Evolutionary conservation across 2,888 invertebrate genomes (phyloP).

Genomic region (Ligdia adustata): DNA sequence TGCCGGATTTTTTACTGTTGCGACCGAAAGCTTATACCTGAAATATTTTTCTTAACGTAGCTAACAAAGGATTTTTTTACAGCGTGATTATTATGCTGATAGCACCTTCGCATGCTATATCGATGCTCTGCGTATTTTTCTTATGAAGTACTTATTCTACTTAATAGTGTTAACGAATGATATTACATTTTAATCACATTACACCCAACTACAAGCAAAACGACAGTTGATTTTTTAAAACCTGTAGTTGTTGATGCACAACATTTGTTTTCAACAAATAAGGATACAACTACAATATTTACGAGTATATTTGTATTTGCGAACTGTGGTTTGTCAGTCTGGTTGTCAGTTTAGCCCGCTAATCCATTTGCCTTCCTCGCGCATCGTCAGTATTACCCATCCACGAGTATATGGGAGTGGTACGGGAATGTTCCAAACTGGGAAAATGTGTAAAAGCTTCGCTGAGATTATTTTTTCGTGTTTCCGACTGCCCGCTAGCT

Average conservation of each 20-base stretch:
- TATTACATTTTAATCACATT: too few relatives aligned
- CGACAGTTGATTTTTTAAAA: too few relatives aligned
- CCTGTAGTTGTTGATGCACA: too few relatives aligned
- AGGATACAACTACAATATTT: constrained; percentile 25
- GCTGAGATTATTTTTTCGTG: constrained; percentile 42
- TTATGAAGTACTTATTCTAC: too few relatives aligned
- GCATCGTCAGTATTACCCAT: constrained; percentile 29
- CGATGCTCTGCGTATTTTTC: too few relatives aligned
- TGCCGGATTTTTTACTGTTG: constrained; percentile 29
- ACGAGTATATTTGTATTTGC: constrained; percentile 27
- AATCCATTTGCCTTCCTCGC: constrained; percentile 70
- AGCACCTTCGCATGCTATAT: neutral
- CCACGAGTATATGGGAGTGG: constrained; percentile 54
- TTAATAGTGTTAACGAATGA: too few relatives aligned
- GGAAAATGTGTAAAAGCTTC: constrained; percentile 47
- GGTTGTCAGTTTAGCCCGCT: constrained; percentile 60
- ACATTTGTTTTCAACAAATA: too few relatives aligned
- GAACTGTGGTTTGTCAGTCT: constrained; percentile 39
- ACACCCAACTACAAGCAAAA: too few relatives aligned
- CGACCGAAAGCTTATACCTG: constrained; percentile 31
- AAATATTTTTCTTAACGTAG: constrained; percentile 11
- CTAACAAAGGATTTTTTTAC: constrained; percentile 6
- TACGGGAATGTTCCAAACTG: constrained; percentile 49
- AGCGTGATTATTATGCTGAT: constrained; percentile 1
- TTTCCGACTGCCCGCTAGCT: constrained; percentile 7